A percentile compares a stretch with the other conserved stretches of the same genome.
These are phyloP conservation scores for Cremastinae sp. DNA, from an alignment of 2,888 invertebrate genomes.

Conservation along the genomic window DNA sequence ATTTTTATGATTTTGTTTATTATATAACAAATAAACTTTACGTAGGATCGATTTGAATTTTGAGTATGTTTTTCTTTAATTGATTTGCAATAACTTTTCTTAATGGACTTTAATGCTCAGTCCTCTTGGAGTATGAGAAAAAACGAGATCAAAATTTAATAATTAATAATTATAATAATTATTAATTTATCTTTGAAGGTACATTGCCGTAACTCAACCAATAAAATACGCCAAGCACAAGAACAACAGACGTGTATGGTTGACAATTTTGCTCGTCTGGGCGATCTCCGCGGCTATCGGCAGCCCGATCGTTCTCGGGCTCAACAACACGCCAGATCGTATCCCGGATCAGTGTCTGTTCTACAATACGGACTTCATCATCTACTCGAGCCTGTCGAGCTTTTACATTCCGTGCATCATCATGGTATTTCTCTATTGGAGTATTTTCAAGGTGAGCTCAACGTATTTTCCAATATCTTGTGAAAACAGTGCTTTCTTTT, in stretches of 20 bases:
- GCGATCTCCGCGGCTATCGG: constrained; percentile 97
- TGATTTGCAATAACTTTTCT: too few relatives aligned
- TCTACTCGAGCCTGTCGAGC: constrained; percentile 98
- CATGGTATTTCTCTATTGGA: constrained; percentile 98
- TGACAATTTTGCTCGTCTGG: constrained; percentile 98
- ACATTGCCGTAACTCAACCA: constrained; percentile 99
- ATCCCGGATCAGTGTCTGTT: constrained; percentile 94
- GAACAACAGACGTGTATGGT: constrained; percentile 95
- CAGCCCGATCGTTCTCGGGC: constrained; percentile 96
- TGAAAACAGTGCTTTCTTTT: neutral
- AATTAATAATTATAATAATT: too few relatives aligned
- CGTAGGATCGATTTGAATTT: too few relatives aligned
- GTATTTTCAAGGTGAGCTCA: constrained; percentile 96
- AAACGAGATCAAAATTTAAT: too few relatives aligned
- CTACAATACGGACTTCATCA: constrained; percentile 98
- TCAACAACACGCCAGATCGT: constrained; percentile 95
- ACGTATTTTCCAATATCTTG: neutral
- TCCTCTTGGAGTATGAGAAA: too few relatives aligned
- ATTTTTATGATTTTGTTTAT: too few relatives aligned
- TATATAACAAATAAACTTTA: too few relatives aligned
- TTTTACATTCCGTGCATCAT: constrained; percentile 99
- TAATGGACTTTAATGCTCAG: too few relatives aligned
- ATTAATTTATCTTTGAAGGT: too few relatives aligned
- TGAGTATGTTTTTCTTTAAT: too few relatives aligned
- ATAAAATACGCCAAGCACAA: constrained; percentile 99